Conservation (phyloP, 2,888 invertebrate genomes). For the Lycia hirtaria region DNA sequence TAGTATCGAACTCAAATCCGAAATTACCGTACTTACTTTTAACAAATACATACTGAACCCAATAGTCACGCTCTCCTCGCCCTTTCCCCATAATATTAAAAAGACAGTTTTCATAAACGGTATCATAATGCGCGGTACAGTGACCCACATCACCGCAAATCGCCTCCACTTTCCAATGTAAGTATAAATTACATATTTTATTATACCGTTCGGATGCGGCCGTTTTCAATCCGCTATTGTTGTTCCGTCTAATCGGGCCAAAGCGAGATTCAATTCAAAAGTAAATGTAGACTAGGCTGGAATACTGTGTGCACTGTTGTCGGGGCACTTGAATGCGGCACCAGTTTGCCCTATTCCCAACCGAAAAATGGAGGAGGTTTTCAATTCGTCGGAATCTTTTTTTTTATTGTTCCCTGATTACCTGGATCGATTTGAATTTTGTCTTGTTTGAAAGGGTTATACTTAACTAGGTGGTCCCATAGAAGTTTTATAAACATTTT, state of each 20-base stretch:
- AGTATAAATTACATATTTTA: constrained; percentile 58
- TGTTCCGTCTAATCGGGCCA: constrained; percentile 22
- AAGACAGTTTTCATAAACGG: constrained; percentile 29
- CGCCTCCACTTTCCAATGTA: constrained; percentile 58
- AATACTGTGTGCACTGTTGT: not conserved
- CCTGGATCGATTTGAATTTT: too few species aligned
- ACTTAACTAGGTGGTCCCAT: too few species aligned
- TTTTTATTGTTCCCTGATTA: too few species aligned
- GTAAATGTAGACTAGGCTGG: constrained; percentile 16
- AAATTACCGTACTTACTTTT: too few species aligned
- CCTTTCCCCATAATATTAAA: constrained; percentile 18
- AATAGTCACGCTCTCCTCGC: not conserved
- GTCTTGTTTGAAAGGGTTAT: too few species aligned
- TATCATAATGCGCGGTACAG: constrained; percentile 53
- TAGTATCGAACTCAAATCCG: too few species aligned
- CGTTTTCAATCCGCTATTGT: constrained; percentile 34
- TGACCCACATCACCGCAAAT: constrained; percentile 58
- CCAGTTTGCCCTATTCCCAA: too few species aligned
- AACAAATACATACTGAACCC: constrained; percentile 24
- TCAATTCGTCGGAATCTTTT: too few species aligned
- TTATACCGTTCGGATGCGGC: constrained; percentile 37
- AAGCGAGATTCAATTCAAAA: constrained; percentile 16
- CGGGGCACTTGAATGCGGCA: too few species aligned
- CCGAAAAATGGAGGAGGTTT: too few species aligned
- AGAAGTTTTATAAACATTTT: too few species aligned